Percentiles rank a stretch among this genome's conserved stretches.
Evolutionary conservation across 1,140 invertebrate genomes (phyloP).

Genomic region (Wiebesia pumilae): DNA sequence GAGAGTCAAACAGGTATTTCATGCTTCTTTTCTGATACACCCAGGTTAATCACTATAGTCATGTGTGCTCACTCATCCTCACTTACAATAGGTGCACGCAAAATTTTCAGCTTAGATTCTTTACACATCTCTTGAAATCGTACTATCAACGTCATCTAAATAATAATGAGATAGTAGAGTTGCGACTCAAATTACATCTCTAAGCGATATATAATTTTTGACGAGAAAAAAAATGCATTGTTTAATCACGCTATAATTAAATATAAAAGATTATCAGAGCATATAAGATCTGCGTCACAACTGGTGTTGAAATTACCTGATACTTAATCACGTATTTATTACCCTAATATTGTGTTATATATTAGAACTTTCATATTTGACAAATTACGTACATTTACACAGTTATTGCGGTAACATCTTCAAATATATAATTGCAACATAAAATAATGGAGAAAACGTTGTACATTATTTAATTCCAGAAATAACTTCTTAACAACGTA

Average conservation of each 20-base stretch:
- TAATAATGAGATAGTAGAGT: conserved; percentile 9
- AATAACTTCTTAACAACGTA: not conserved
- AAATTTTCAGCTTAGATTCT: conserved; percentile 2
- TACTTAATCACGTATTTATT: conserved; percentile 19
- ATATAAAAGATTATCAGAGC: conserved; percentile 15
- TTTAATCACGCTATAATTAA: conserved; percentile 17
- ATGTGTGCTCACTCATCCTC: not conserved
- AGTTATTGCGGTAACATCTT: conserved; percentile 14
- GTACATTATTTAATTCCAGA: not conserved
- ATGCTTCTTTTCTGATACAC: conserved; percentile 46
- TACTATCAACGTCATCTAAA: not conserved
- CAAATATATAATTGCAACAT: conserved; percentile 25
- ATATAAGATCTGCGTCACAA: not conserved
- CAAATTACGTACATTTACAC: conserved; percentile 12
- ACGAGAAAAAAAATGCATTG: not conserved
- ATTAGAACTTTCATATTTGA: conserved; percentile 7
- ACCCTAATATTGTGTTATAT: not conserved
- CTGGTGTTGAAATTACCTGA: conserved; percentile 14
- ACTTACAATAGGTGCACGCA: not conserved
- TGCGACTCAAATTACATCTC: conserved; percentile 12
- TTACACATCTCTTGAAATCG: not conserved
- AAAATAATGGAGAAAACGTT: not conserved
- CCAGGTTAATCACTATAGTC: conserved; percentile 45
- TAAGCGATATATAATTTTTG: conserved; percentile 23
- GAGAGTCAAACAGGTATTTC: conserved; percentile 40